Base-by-base conservation (phyloP, 2,797 vertebrate genomes). In the Chiloscyllium punctatum region DNA sequence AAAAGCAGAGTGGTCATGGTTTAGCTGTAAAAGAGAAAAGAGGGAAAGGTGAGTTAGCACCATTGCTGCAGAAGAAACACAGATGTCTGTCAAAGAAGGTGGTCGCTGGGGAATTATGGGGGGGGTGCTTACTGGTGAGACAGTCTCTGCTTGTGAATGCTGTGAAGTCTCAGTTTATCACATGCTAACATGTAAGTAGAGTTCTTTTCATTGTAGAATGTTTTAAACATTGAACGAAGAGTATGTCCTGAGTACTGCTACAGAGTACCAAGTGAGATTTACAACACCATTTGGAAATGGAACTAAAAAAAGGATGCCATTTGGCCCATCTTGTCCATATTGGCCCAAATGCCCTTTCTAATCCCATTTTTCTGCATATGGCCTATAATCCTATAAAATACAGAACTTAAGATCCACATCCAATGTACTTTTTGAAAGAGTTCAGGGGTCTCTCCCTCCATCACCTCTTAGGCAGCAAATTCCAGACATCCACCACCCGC, bases 1-100 rank as follows among this genome's bases (percentile, higher is more conserved):
- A 99, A 97, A 96, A 99, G 97, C 96, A 99, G 97, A 97, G 98
- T 97, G 97, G 98, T 98, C 99, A 99, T 99, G 96, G 96, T 98
- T 98, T 97, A 98, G 97, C 98, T 98, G 57, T 62, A 97, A 66
- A 97, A 97, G 96, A 97, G 96, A 97, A 51, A 96, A 96, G 42
- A 95, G 97, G 95, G 96, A 96, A 33, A 42, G 97, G 4, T 69
- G 84, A 37, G 48, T 23, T 0, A n/a, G 27, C 0, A 57, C 1
- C 84, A 74, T 0, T 0, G 1, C 33, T 53, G 0, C 8, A 96
- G 0, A 0, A 68, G 74, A 33, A 25, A 57, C 68, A 33, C 0
- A 95, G 4, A n/a, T 25, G 15, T 96, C 95, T 51, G 87, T 82
- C 94, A 96, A 95, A 96, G 95, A 0, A 95, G 74, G 11, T 42